Percentiles rank a stretch among this genome's conserved stretches.
Evolutionary conservation across 2,113 vertebrate species (phyloP).

Genomic region (Montifringilla adamsi): DNA sequence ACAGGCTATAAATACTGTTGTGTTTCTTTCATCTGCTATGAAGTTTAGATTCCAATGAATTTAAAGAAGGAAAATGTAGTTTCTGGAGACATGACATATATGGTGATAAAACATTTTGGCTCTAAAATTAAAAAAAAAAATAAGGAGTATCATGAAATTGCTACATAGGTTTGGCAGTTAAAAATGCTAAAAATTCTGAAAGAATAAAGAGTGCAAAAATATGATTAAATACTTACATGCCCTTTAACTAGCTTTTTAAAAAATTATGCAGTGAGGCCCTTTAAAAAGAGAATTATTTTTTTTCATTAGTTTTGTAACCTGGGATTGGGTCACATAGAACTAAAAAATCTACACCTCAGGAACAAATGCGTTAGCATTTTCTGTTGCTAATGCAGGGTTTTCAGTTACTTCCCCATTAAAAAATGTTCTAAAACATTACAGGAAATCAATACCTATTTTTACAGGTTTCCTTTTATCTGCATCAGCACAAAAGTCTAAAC

Average conservation of each 20-base stretch:
- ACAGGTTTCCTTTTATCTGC: not conserved
- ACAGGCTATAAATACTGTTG: not conserved
- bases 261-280: not conserved
- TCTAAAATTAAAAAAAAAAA: not conserved
- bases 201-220: not conserved
- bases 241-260: not conserved
- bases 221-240: not conserved
- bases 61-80: not conserved
- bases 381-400: not conserved
- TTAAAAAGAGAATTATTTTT: not conserved
- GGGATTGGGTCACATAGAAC: not conserved
- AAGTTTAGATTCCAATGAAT: not conserved
- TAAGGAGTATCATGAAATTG: not conserved
- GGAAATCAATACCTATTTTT: slow-evolving; percentile 57
- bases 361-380: not conserved
- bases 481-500: slow-evolving; percentile 24
- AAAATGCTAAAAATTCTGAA: not conserved
- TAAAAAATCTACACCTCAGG: not conserved
- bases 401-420: not conserved
- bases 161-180: not conserved
- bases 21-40: not conserved
- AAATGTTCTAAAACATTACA: slow-evolving; percentile 25
- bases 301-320: not conserved
- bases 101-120: not conserved
- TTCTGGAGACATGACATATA: not conserved